These are phyloP conservation scores for Rachycentron canadum DNA, from an alignment of 2,797 vertebrate genomes.

Conservation along the genomic window DNA sequence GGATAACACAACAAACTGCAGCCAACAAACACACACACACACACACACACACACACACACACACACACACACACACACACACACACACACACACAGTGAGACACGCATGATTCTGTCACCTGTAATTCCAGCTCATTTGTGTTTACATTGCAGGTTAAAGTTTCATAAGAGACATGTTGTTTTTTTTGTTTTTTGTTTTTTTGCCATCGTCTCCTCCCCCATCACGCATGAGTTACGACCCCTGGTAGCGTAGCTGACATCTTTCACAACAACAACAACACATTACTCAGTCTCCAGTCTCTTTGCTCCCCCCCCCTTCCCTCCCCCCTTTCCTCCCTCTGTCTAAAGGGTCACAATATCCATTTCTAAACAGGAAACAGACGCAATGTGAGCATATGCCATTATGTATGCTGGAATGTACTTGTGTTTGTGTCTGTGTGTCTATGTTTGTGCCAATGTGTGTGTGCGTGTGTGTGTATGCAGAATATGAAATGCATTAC, in stretches of 20 bases:
- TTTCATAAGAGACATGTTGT: slow-evolving; percentile 40
- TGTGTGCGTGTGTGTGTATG: slow-evolving; percentile 2
- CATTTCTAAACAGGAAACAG: slow-evolving; percentile 63
- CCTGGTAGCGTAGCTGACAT: slow-evolving; percentile 47
- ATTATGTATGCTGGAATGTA: slow-evolving; percentile 30
- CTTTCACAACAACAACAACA: slow-evolving; percentile 65
- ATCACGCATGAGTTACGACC: slow-evolving; percentile 52
- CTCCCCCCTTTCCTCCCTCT: neutral
- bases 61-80: neutral
- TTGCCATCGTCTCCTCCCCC: slow-evolving; percentile 23
- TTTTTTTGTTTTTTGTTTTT: too few species aligned
- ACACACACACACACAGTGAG: neutral
- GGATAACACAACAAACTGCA: neutral
- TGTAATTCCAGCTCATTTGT: slow-evolving; percentile 13
- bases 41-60: neutral
- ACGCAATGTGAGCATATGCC: slow-evolving; percentile 33
- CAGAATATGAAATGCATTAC: slow-evolving; percentile 44
- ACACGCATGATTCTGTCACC: neutral
- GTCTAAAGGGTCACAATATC: slow-evolving; percentile 42
- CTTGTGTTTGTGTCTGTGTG: neutral
- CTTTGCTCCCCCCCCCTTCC: neutral
- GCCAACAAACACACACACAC: neutral
- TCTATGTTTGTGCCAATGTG: neutral
- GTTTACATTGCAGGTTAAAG: slow-evolving; percentile 35
- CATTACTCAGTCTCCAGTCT: slow-evolving; percentile 51